Evolutionary conservation across 2,797 vertebrate genomes (phyloP).

Genomic region (Threskiornis aethiopicus): DNA sequence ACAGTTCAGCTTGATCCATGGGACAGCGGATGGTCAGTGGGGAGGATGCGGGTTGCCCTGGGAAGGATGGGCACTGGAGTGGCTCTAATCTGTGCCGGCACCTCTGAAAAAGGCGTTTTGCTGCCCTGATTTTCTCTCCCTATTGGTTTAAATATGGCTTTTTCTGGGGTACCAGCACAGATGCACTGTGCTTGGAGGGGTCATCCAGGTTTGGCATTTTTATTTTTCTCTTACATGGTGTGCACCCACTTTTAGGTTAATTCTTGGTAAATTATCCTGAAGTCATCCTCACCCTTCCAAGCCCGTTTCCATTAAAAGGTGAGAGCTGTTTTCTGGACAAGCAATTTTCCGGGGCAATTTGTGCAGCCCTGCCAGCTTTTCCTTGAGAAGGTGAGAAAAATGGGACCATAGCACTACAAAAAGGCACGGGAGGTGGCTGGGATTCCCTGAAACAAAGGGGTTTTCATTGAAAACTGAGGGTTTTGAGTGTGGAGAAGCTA

Average conservation of each 20-base stretch:
- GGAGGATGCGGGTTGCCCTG: accelerated
- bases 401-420: neutral
- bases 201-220: neutral
- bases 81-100: neutral
- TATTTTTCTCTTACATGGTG: accelerated
- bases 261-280: neutral
- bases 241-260: neutral
- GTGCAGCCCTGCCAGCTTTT: neutral
- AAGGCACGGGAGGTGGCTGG: neutral
- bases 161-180: accelerated
- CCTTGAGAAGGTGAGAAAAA: accelerated
- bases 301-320: neutral
- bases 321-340: neutral
- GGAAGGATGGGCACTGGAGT: too few species aligned
- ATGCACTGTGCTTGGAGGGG: accelerated
- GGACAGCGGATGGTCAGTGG: neutral
- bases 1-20: accelerated
- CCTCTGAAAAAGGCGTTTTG: neutral
- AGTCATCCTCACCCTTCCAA: neutral
- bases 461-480: neutral
- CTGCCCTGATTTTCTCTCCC: neutral
- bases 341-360: neutral
- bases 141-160: neutral
- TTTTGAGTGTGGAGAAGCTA: neutral
- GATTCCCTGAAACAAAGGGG: neutral